Conservation (phyloP, 2,113 vertebrate genomes). For the Ailurus styani region DNA sequence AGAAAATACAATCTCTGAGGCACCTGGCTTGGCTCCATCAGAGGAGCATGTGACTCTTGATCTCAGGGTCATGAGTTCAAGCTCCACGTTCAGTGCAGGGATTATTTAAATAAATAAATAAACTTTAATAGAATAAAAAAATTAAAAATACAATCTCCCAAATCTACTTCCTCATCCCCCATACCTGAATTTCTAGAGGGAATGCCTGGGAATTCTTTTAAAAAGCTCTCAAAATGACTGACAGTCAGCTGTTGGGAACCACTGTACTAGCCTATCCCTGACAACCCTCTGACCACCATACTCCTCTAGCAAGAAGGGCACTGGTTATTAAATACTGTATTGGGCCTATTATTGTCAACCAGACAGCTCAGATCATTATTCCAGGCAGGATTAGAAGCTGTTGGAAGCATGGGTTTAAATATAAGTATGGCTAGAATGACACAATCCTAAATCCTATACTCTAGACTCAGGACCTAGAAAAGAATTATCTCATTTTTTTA, state of each 20-base stretch:
- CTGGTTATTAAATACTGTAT: background rate
- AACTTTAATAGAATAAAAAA: background rate
- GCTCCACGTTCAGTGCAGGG: background rate
- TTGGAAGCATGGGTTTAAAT: slow-evolving; percentile 18
- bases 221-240: background rate
- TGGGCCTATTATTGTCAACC: background rate
- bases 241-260: background rate
- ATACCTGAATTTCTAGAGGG: background rate
- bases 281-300: background rate
- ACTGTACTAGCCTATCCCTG: background rate
- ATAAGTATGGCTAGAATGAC: background rate
- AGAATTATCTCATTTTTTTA: background rate
- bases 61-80: background rate
- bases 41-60: background rate
- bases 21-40: background rate
- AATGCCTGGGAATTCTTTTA: background rate
- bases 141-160: background rate
- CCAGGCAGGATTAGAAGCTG: background rate
- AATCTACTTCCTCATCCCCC: background rate
- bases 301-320: background rate
- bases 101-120: background rate
- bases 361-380: background rate
- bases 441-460: background rate
- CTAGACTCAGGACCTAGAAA: background rate
- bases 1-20: background rate